Evolutionary conservation across 2,888 invertebrate genomes (phyloP).

Genomic region (Enoplolaimus lenunculus): DNA sequence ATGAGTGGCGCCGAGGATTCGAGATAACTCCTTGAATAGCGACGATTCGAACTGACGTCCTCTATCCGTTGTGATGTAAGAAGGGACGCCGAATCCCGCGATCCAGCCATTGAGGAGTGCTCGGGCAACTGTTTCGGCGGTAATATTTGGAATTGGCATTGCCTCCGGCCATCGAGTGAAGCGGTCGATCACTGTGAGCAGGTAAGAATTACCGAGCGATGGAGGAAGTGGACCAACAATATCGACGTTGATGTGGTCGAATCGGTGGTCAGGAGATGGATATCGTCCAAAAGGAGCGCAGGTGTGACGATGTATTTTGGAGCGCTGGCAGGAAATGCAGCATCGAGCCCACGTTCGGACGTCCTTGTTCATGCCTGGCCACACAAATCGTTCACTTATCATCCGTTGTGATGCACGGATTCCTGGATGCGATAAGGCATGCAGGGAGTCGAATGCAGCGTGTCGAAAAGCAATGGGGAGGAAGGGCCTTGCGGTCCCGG

Average conservation of each 20-base stretch:
- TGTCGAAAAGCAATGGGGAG: too few relatives aligned
- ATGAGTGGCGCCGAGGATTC: too few relatives aligned
- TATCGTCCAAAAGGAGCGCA: neutral
- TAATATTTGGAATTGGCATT: slow-evolving; percentile 2
- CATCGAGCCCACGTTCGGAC: neutral
- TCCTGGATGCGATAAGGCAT: too few relatives aligned
- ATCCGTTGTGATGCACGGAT: neutral
- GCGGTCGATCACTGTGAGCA: neutral
- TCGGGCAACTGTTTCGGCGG: neutral
- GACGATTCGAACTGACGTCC: too few relatives aligned
- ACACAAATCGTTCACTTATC: neutral
- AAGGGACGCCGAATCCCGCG: neutral
- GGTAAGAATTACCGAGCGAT: neutral
- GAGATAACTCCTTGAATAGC: too few relatives aligned
- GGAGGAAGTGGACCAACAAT: slow-evolving; percentile 3
- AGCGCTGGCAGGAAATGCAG: neutral
- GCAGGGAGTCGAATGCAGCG: too few relatives aligned
- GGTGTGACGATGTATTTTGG: neutral
- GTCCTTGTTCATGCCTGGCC: slow-evolving; percentile 10
- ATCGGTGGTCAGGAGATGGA: neutral
- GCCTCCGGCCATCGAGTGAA: slow-evolving; percentile 4
- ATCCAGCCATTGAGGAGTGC: neutral
- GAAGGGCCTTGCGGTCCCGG: too few relatives aligned
- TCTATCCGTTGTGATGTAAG: neutral
- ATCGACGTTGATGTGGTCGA: neutral